These are phyloP conservation scores for Cetoscarus ocellatus DNA, from an alignment of 2,797 vertebrate species.

Conservation along the genomic window DNA sequence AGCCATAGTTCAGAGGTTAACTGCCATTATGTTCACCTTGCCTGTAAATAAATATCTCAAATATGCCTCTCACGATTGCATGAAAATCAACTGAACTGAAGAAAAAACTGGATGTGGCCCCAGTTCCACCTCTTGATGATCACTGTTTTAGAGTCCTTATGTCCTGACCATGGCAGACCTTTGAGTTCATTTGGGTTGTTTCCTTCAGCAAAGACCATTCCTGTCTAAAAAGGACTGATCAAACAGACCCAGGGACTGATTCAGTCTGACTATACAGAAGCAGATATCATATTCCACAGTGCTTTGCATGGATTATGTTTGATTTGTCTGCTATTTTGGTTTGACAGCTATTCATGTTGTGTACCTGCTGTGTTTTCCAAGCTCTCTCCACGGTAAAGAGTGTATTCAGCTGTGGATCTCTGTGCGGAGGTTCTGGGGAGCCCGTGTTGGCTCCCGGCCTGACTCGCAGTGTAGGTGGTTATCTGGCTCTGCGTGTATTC, in stretches of 20 bases:
- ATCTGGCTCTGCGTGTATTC: slow-evolving; percentile 71
- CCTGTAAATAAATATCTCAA: no score
- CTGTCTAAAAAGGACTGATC: no score
- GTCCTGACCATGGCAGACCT: no score
- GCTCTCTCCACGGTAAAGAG: slow-evolving; percentile 8
- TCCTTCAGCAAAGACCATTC: no score
- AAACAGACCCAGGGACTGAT: slow-evolving; percentile 1
- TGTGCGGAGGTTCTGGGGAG: slow-evolving; percentile 34
- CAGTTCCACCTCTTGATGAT: no score
- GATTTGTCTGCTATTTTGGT: slow-evolving; percentile 16
- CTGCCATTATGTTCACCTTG: no score
- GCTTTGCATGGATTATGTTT: slow-evolving; percentile 13
- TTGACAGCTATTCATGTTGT: slow-evolving; percentile 23
- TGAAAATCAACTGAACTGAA: no score
- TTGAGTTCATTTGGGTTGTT: no score
- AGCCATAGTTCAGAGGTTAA: no score
- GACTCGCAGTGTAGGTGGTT: slow-evolving; percentile 61
- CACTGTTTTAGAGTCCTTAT: no score
- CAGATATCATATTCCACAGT: slow-evolving; percentile 3
- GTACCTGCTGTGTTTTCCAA: slow-evolving; percentile 13
- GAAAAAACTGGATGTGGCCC: no score
- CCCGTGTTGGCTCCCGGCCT: slow-evolving; percentile 46
- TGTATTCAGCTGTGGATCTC: slow-evolving; percentile 41
- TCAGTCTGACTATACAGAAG: slow-evolving; percentile 18
- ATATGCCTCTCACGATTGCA: no score